Conservation (phyloP, 2,113 vertebrate species). For the Neogobius melanostomus region DNA sequence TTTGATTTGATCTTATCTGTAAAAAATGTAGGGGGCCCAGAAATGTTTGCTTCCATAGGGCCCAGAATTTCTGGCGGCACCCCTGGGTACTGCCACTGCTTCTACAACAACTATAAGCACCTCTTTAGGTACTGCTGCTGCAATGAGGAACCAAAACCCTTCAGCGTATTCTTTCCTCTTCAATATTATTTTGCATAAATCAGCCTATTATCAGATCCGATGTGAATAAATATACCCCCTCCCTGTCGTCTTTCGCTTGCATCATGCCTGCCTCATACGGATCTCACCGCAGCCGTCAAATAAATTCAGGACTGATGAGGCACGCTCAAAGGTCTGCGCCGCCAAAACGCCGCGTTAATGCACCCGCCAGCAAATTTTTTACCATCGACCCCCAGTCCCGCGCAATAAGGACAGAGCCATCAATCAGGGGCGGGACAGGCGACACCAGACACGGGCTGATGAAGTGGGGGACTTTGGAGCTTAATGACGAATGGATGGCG, state of each 20-base stretch:
- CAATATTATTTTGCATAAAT: slow-evolving; percentile 10
- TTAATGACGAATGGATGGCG: slow-evolving; percentile 69
- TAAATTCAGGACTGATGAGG: slow-evolving; percentile 73
- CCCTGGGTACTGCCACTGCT: neutral
- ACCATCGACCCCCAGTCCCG: slow-evolving; percentile 64
- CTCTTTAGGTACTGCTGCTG: too few species aligned
- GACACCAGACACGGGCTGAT: slow-evolving; percentile 66
- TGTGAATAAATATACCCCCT: slow-evolving; percentile 26
- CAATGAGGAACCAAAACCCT: neutral
- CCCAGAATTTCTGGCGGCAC: too few species aligned
- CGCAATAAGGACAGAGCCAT: slow-evolving; percentile 73
- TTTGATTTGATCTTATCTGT: too few species aligned
- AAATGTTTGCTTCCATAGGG: too few species aligned
- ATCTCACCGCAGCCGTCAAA: slow-evolving; percentile 58
- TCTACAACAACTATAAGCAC: neutral
- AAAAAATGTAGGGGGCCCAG: too few species aligned
- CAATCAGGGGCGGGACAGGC: slow-evolving; percentile 70
- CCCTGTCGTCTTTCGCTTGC: slow-evolving; percentile 35
- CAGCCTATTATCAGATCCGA: slow-evolving; percentile 2
- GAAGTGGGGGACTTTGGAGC: slow-evolving; percentile 68
- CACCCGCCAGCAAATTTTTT: slow-evolving; percentile 74
- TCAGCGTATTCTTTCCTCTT: neutral
- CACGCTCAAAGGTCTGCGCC: slow-evolving; percentile 69
- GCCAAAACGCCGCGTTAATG: slow-evolving; percentile 67
- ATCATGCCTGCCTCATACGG: slow-evolving; percentile 56